A percentile compares a stretch with the other conserved stretches of the same genome.
Evolutionary conservation across 2,113 vertebrate genomes (phyloP).

Genomic region (Tachuris rubrigastra): DNA sequence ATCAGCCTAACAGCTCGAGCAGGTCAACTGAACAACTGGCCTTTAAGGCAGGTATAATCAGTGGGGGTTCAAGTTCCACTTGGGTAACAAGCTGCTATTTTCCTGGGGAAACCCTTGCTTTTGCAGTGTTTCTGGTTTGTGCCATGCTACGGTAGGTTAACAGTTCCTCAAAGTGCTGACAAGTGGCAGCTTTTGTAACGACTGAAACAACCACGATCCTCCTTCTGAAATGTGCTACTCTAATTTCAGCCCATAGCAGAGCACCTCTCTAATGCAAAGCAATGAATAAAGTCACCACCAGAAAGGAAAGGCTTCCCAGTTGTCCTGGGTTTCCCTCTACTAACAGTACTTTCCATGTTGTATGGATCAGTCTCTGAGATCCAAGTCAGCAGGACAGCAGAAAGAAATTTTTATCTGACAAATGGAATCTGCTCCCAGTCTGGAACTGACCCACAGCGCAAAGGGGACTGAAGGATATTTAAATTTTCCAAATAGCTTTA

Average conservation of each 20-base stretch:
- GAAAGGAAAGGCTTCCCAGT: neutral
- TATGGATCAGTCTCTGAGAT: neutral
- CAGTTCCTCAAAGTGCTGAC: neutral
- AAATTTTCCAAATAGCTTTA: neutral
- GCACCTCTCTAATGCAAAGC: neutral
- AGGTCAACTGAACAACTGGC: neutral
- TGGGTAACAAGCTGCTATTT: neutral
- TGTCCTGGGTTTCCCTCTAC: neutral
- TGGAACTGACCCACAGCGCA: neutral
- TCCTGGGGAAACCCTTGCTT: neutral
- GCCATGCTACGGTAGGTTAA: neutral
- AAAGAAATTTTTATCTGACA: neutral
- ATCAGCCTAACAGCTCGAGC: fast-evolving
- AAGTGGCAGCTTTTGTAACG: neutral
- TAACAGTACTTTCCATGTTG: neutral
- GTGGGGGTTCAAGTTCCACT: neutral
- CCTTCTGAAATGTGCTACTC: neutral
- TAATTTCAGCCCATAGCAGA: neutral
- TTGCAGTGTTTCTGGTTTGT: neutral
- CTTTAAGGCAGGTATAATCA: neutral
- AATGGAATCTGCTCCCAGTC: neutral
- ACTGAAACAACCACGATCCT: neutral
- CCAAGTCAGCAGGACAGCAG: neutral
- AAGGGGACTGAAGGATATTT: neutral
- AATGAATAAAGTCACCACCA: neutral